Evolutionary conservation across 2,888 invertebrate species (phyloP), one percentile per base, ranked within the genome.

Genomic region (Busseola fusca): DNA sequence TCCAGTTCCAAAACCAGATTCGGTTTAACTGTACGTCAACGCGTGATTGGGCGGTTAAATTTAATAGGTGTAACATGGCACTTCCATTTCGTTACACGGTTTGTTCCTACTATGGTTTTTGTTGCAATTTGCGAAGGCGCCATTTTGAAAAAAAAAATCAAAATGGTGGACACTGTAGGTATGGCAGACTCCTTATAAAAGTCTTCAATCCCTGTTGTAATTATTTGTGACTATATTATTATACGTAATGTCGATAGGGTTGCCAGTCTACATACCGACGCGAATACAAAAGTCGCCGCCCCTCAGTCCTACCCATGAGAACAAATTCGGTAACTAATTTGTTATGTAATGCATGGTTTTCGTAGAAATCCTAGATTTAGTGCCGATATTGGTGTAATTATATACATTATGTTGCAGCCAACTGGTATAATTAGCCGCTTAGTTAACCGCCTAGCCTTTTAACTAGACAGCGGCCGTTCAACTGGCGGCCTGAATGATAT

Each of bases 251-350:
- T 88, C 86, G 27, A 40, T 88, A 93, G 94, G 93, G 79, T 78
- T 93, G 84, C 92, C 93, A 7, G 85, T 89, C 66, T 95, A 95
- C 92, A 93, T 95, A 73, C 95, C 95, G 57, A 95, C 95, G 67
- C 89, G 95, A 83, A 95, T 95, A 80, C 93, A 92, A 87, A 94
- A 93, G 84, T 88, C 92, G 42, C 94, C 94, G 76, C 93, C 93
- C 27, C 89, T 90, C 84, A 93, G 92, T 84, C 93, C 95, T 6
- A 88, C 93, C 40, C 84, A 92, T 87, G 94, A 94, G 79, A 92
- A 81, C 85, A 93, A 92, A 93, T 93, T 95, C 87, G 95, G 95
- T 95, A 95, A 94, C 34, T 64, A 67, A 57, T 66, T 63, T 78
- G 56, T 74, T 78, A 64, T 78, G 66, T 66, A 59, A 37, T 80